A percentile compares a stretch with the other conserved stretches of the same genome.
phyloP scores from a whole-genome alignment of 2,113 vertebrate species.

The Bos taurus region ARS-UCD2.0 NC_037335.1:48889501-48890000 shows the following conservation, averaged over 20 bases:
- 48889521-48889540: not conserved
- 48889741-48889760: not conserved
- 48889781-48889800: conserved; percentile 67
- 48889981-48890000: not conserved
- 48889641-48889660: not conserved
- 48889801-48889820: conserved; percentile 56
- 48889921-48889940: not conserved
- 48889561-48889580: not conserved
- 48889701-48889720: not conserved
- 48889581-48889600: not conserved
- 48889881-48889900: not conserved
- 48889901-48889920: not conserved
- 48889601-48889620: not conserved
- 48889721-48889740: not conserved
- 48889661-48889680: not conserved
- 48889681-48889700: not conserved
- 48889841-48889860: not conserved
- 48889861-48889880: not conserved
- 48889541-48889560: not conserved
- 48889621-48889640: not conserved
- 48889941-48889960: not conserved
- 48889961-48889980: conserved; percentile 24
- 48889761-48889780: conserved; percentile 52
- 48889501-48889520: not conserved
- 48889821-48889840: conserved; percentile 9